phyloP scores from a whole-genome alignment of 2,113 vertebrate species.

The Rattus norvegicus region GRCr8 NC_086019.1:132841501-132842000 shows the following conservation, averaged over 20 bases:
- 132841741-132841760: neutral
- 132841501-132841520: neutral
- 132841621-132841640: neutral
- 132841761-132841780: neutral
- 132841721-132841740: neutral
- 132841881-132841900: neutral
- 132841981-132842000: neutral
- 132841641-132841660: neutral
- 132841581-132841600: neutral
- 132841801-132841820: rapidly evolving
- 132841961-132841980: neutral
- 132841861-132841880: neutral
- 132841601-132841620: neutral
- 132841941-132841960: neutral
- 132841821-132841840: neutral
- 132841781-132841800: neutral
- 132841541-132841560: neutral
- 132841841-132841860: neutral
- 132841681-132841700: neutral
- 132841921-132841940: neutral
- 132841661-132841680: neutral
- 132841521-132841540: neutral
- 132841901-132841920: neutral
- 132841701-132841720: neutral
- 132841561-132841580: neutral